phyloP scores from a whole-genome alignment of 2,113 vertebrate genomes.

The Plecturocebus donacophilus region DNA sequence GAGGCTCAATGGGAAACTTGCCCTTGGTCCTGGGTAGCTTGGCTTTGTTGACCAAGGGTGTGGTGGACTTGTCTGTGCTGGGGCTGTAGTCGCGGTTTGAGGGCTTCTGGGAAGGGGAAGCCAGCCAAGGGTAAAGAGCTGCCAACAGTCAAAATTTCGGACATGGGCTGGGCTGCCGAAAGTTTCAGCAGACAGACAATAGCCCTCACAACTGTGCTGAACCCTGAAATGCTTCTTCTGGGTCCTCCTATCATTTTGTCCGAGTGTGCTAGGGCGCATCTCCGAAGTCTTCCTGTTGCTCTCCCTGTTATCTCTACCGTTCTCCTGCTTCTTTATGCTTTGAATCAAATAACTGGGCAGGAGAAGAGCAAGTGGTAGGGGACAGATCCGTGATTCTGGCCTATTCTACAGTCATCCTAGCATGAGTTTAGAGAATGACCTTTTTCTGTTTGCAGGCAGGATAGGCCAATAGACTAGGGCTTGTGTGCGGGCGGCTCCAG shows the following conservation, averaged over 20 bases:
- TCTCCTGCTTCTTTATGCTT: not conserved
- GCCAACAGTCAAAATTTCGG: not conserved
- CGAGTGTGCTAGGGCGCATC: not conserved
- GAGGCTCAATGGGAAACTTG: not conserved
- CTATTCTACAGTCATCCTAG: not conserved
- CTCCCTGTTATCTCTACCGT: not conserved
- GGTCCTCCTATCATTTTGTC: not conserved
- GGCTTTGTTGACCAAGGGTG: not conserved
- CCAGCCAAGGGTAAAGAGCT: not conserved
- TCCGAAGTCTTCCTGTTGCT: not conserved
- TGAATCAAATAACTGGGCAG: not conserved
- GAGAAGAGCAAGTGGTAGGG: not conserved
- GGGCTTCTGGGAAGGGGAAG: not conserved
- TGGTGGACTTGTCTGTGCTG: not conserved
- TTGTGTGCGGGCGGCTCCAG: not conserved
- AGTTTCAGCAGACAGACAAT: not conserved
- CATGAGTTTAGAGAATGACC: not conserved
- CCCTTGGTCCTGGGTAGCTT: not conserved
- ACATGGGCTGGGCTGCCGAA: not conserved
- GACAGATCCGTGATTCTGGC: not conserved
- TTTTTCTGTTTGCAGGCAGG: not conserved
- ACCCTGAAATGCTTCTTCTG: not conserved
- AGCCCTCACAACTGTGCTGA: not conserved
- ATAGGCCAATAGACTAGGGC: not conserved
- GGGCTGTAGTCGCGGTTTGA: too few relatives aligned